A percentile compares a stretch with the other conserved stretches of the same genome.
phyloP scores from a whole-genome alignment of 2,888 invertebrate species.

The Zelleria hepariella region DNA sequence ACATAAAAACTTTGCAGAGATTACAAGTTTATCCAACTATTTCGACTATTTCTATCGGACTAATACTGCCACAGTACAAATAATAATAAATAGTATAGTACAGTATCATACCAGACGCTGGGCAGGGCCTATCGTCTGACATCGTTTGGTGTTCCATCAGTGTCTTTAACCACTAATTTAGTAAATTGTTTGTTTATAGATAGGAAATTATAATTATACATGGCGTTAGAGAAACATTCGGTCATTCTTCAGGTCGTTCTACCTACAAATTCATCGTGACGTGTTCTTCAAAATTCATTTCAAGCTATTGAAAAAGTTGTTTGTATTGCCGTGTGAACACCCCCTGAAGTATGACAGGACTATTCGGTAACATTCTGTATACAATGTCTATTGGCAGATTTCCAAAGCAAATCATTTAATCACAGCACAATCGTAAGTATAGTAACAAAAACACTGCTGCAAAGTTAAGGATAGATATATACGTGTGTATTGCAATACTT shows the following conservation, averaged over 20 bases:
- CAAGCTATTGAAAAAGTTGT: too few relatives aligned
- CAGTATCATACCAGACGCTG: conserved; percentile 17
- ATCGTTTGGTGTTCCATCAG: background rate
- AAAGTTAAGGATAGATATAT: background rate
- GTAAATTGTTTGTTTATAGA: background rate
- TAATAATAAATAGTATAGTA: conserved; percentile 47
- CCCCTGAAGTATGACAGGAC: too few relatives aligned
- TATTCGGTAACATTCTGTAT: too few relatives aligned
- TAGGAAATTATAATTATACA: background rate
- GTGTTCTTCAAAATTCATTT: too few relatives aligned
- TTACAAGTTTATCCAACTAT: background rate
- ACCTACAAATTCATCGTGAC: too few relatives aligned
- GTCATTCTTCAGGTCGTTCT: too few relatives aligned
- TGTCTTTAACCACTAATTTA: background rate
- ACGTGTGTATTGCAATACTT: background rate
- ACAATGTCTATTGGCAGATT: background rate
- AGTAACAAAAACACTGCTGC: background rate
- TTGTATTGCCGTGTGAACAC: too few relatives aligned
- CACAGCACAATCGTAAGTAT: background rate
- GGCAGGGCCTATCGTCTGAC: background rate
- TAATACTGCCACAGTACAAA: conserved; percentile 50
- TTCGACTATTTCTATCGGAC: background rate
- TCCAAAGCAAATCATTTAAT: background rate
- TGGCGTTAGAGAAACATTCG: too few relatives aligned
- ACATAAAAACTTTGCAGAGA: background rate